These are phyloP conservation scores for Heliopora coerulea DNA, from an alignment of 92 coral and sea anemone species.

Conservation along the genomic window DNA sequence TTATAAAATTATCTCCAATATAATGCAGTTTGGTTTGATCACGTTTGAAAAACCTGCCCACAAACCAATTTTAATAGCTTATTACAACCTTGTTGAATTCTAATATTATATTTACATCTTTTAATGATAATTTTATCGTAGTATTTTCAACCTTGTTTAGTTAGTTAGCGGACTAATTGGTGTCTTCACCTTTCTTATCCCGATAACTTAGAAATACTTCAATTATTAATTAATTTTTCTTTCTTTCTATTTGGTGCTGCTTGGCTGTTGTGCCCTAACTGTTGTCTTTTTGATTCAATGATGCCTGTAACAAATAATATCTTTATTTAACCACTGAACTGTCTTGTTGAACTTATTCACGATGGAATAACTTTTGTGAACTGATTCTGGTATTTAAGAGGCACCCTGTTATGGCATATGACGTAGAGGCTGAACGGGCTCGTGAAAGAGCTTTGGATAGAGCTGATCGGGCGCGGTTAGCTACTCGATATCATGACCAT, in stretches of 20 bases:
- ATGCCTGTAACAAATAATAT: neutral
- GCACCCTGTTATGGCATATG: slow-evolving; percentile 34
- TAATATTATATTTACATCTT: too few species aligned
- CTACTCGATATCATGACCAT: slow-evolving; percentile 84
- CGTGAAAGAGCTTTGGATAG: slow-evolving; percentile 83
- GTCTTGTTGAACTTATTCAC: neutral
- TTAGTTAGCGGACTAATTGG: too few species aligned
- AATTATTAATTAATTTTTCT: neutral
- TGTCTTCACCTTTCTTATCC: too few species aligned
- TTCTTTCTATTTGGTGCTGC: neutral
- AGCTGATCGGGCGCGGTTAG: slow-evolving; percentile 89
- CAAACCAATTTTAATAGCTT: too few species aligned
- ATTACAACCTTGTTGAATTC: too few species aligned
- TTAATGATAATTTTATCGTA: too few species aligned
- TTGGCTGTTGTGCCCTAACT: neutral
- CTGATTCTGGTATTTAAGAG: slow-evolving; percentile 22
- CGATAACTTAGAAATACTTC: too few species aligned
- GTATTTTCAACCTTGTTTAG: too few species aligned
- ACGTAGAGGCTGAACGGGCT: slow-evolving; percentile 57
- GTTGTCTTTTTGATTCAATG: neutral
- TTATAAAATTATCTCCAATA: too few species aligned
- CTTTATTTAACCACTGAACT: neutral
- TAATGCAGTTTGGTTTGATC: too few species aligned
- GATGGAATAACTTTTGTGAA: neutral
- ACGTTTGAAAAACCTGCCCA: too few species aligned